Evolutionary conservation across 2,797 vertebrate species (phyloP), one percentile per base, ranked within the genome.

Genomic region (Calcarius lapponicus): DNA sequence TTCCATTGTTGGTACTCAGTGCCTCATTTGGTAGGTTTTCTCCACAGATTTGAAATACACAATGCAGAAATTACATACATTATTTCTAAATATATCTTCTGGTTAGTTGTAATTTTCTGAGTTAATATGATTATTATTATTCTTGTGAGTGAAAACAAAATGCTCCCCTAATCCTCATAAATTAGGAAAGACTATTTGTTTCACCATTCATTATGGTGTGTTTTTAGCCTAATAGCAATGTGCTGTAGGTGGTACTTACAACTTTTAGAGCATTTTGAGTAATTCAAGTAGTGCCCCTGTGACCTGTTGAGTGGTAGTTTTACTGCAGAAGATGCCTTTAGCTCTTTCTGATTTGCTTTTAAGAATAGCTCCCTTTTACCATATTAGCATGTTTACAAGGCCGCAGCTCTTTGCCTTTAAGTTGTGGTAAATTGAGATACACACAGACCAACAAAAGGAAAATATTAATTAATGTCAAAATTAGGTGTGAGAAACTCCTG

Each of bases 21-120:
- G 43, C 22, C 42, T 93, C 85, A 76, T 92, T 90, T 92, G 61
- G 29, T 66, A 90, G 19, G 64, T 90, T 80, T 85, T 65, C 72
- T 91, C 80, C 43, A 12, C 38, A 66, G 95, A 62, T 86, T 94
- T 92, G 56, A 88, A 96, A 88, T 75, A 45, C 56, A 66, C n/a
- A 90, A 76, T 40, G 48, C 29, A 88, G 65, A 93, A 92, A 75
- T 86, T 72, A 40, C 13, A 36, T 64, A 47, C 17, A 75, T 86
- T 94, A 84, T 88, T 96, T 90, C 76, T 75, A 86, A 95, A 94
- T 92, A 56, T 70, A 75, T 94, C 40, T 93, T 92, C 65, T 40
- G 0, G 79, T 92, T 90, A 92, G 48, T 51, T 79, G 38, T 25
- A 70, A 75, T 91, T 86, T 91, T 95, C 75, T 60, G 54, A 90